Conservation (phyloP, 92 coral and sea anemone species). For the Palythoa grandiflora region DNA sequence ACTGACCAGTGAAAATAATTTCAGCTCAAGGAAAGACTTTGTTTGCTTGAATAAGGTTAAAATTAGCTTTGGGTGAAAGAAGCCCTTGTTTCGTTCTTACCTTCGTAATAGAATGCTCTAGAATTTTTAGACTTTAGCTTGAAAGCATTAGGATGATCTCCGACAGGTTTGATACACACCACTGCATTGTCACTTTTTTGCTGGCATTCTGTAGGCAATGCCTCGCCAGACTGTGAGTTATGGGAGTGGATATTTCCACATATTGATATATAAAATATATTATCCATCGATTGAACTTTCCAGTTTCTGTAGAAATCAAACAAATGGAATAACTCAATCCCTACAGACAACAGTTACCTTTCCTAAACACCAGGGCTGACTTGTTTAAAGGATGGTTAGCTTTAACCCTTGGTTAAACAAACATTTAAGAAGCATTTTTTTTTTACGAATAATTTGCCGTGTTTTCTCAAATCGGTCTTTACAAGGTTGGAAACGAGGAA, state of each 20-base stretch:
- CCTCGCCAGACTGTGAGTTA: not conserved
- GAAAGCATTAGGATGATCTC: not conserved
- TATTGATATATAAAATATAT: not conserved
- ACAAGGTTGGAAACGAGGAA: too few species aligned
- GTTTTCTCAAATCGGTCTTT: too few species aligned
- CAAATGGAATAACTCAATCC: not conserved
- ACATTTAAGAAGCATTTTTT: too few species aligned
- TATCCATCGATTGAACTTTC: not conserved
- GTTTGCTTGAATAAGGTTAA: too few species aligned
- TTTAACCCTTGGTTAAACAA: too few species aligned
- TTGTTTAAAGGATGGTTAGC: too few species aligned
- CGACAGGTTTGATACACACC: not conserved
- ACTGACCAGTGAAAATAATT: too few species aligned
- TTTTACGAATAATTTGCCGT: too few species aligned
- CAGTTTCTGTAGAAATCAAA: not conserved
- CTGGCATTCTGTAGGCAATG: not conserved
- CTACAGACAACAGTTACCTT: not conserved
- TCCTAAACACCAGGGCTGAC: too few species aligned
- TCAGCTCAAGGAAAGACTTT: too few species aligned
- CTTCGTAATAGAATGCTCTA: constrained; percentile 33
- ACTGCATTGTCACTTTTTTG: not conserved
- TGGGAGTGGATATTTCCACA: not conserved
- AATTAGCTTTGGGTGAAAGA: too few species aligned
- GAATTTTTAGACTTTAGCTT: not conserved
- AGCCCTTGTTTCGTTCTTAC: not conserved